Base-by-base conservation (phyloP, 1,140 invertebrate genomes). In the Phymorhynchus buccinoides region DNA sequence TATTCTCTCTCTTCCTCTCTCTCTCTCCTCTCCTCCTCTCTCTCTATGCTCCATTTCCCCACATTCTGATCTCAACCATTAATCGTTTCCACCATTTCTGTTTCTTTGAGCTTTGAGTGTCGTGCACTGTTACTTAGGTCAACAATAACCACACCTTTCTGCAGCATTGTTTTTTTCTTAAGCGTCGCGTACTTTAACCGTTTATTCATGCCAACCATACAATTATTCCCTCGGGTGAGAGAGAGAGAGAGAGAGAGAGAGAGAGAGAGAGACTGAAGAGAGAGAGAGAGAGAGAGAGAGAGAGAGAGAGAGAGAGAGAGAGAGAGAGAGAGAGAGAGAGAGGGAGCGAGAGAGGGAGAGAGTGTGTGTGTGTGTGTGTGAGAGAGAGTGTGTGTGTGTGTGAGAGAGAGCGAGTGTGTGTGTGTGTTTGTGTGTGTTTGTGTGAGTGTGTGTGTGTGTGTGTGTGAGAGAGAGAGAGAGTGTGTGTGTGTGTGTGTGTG, bases 361-460 rank as follows among this genome's bases (percentile, higher is more conserved):
- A 3, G 41, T 12, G 75, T 42, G 75, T 42, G 12, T 18, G 41
- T 42, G 75, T 16, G 37, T 78, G 41, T 16, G 75, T 41, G 75
- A 12, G 75, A 22, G 75, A 12, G 75, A 39, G 75, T 16, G 75
- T 16, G 37, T 16, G 75, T 42, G 37, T 42, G 75, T 42, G 75
- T 12, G 39, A 39, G 75, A 42, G 41, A 42, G 75, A 42, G 75
- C 44, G 37, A 42, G 75, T 78, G 41, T 78, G 75, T 78, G 41
- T 78, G 75, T 78, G 75, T 78, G 41, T 42, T 37, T 78, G 75
- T 78, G 75, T 78, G 37, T 78, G 75, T 78, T 37, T 78, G 41
- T 78, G 75, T 78, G 75, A 22, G 41, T 42, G 75, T 78, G 75
- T 42, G 37, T 78, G 14, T 78, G 75, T 78, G 41, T 78, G 52